Conservation (phyloP, 2,113 vertebrate genomes). For the Tachycineta bicolor region DNA sequence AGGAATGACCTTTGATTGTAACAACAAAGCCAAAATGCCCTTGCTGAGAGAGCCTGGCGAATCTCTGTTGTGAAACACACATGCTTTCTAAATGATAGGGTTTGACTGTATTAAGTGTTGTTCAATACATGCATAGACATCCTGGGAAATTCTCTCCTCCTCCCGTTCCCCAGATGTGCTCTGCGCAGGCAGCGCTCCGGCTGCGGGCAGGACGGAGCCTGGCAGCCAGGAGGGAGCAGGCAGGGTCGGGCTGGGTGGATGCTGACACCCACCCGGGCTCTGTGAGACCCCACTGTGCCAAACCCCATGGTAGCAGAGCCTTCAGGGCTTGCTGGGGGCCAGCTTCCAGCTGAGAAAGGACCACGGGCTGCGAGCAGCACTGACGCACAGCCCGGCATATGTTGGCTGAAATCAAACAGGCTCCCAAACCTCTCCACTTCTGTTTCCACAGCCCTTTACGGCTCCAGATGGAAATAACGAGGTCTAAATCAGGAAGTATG, state of each 20-base stretch:
- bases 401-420: not conserved
- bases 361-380: not conserved
- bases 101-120: conserved; percentile 38
- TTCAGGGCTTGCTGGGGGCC: not conserved
- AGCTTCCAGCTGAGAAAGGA: not conserved
- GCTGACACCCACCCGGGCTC: not conserved
- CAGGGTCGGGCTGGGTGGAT: not conserved
- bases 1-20: conserved; percentile 81
- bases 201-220: not conserved
- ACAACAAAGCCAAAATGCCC: conserved; percentile 79
- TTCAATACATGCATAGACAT: not conserved
- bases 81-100: conserved; percentile 59
- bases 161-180: not conserved
- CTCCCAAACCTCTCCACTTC: conserved; percentile 1
- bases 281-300: not conserved
- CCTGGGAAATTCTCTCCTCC: not conserved
- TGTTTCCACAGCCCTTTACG: not conserved
- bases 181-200: not conserved
- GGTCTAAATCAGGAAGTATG: not conserved
- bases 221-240: not conserved
- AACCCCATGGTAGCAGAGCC: not conserved
- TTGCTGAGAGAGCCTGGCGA: conserved; percentile 73
- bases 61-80: conserved; percentile 58
- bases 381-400: fast-evolving
- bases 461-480: not conserved